phyloP scores from a whole-genome alignment of 2,797 vertebrate species.

The Myioborus melanocephalus region DNA sequence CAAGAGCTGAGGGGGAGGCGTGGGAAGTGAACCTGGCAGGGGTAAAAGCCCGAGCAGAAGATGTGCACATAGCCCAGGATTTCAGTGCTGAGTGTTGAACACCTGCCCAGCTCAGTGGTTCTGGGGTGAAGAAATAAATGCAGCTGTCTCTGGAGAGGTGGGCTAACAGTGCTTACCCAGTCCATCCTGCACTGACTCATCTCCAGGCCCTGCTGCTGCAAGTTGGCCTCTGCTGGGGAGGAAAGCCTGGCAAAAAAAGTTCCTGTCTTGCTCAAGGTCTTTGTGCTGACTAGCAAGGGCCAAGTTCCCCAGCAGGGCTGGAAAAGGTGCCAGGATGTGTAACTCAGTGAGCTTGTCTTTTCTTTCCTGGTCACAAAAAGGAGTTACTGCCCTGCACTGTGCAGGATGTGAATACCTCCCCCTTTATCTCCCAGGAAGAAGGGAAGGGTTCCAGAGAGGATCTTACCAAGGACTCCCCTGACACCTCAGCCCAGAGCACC shows the following conservation, averaged over 20 bases:
- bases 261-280: conserved; percentile 24
- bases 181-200: conserved; percentile 41
- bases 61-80: neutral
- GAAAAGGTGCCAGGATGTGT: neutral
- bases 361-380: neutral
- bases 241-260: conserved; percentile 17
- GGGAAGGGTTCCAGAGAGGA: neutral
- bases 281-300: neutral
- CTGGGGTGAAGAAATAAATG: neutral
- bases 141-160: neutral
- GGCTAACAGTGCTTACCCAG: neutral
- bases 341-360: neutral
- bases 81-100: neutral
- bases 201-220: neutral
- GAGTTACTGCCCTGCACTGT: neutral
- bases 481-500: neutral
- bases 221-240: neutral
- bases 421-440: neutral
- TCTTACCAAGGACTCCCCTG: neutral
- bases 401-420: neutral
- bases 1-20: neutral
- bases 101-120: neutral
- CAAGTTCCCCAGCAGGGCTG: neutral
- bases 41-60: neutral
- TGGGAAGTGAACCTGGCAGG: neutral